Conservation (phyloP, 2,113 vertebrate genomes). For the Laticauda laticaudata region DNA sequence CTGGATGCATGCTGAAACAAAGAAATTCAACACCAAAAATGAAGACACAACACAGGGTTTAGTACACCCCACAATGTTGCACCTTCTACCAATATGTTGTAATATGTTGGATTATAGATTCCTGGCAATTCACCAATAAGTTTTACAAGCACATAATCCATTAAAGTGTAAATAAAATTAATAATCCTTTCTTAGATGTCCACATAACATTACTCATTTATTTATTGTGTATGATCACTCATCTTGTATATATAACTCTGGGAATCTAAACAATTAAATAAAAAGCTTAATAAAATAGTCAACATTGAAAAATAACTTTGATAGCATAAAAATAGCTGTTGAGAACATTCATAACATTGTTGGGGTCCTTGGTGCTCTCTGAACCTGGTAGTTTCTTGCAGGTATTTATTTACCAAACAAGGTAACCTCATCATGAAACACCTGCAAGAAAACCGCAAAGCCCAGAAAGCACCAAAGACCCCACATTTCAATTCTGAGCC, state of each 20-base stretch:
- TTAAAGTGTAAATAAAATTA: neutral
- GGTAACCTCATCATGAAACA: neutral
- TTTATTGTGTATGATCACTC: neutral
- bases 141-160: neutral
- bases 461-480: neutral
- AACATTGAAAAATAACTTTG: neutral
- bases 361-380: neutral
- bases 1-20: neutral
- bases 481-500: neutral
- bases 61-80: neutral
- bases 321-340: neutral
- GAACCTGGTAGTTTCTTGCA: neutral
- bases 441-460: neutral
- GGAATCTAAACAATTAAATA: neutral
- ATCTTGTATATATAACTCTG: neutral
- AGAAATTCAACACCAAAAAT: neutral
- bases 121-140: neutral
- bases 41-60: neutral
- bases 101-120: neutral
- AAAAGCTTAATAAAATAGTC: neutral
- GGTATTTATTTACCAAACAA: neutral
- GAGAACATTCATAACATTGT: neutral
- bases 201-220: neutral
- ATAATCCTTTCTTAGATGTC: neutral
- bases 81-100: neutral